phyloP scores from a whole-genome alignment of 2,888 invertebrate genomes.

The Lasioglossum leucozonium region DNA sequence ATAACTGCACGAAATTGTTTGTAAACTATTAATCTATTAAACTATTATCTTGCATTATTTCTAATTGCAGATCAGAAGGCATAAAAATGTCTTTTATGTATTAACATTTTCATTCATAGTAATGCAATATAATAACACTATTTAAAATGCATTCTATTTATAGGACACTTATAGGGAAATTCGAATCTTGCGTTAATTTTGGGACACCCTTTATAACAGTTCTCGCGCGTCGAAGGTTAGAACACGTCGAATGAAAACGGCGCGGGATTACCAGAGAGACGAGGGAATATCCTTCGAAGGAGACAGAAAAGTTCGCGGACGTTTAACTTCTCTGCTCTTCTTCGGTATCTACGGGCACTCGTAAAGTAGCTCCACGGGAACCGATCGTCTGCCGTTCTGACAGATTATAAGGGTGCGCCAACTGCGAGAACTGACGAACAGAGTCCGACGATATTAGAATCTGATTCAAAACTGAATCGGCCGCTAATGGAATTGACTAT shows the following conservation, averaged over 20 bases:
- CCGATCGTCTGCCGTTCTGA: conserved; percentile 37
- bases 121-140: too few relatives aligned
- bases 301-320: conserved; percentile 52
- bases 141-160: too few relatives aligned
- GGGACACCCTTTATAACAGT: too few relatives aligned
- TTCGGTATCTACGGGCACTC: not conserved
- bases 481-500: conserved; percentile 51
- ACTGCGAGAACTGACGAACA: conserved; percentile 6
- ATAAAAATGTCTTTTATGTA: too few relatives aligned
- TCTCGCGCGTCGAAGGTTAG: not conserved
- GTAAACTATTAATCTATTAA: too few relatives aligned
- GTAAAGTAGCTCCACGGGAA: conserved; percentile 35
- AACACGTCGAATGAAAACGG: conserved; percentile 28
- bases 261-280: conserved; percentile 26
- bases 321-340: conserved; percentile 53
- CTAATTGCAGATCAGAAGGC: too few relatives aligned
- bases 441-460: conserved; percentile 37
- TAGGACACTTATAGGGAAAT: too few relatives aligned
- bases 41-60: too few relatives aligned
- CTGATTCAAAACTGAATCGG: conserved; percentile 37
- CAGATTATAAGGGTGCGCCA: conserved; percentile 38
- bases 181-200: too few relatives aligned
- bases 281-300: conserved; percentile 10
- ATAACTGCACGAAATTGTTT: too few relatives aligned
- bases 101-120: too few relatives aligned